Conservation (phyloP, 2,113 vertebrate species). For the Pholis gunnellus region DNA sequence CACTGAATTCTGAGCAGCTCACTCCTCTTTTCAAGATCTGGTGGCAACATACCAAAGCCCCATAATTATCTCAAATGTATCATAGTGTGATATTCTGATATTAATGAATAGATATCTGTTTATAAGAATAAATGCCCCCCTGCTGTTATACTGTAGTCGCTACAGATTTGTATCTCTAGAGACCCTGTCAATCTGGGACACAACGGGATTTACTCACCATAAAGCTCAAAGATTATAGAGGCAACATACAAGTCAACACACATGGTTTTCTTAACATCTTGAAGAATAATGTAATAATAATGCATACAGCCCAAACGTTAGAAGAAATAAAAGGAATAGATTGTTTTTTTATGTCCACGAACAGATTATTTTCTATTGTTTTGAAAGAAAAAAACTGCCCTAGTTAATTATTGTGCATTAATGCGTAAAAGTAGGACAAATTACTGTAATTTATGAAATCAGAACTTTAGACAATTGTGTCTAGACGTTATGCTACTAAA, state of each 20-base stretch:
- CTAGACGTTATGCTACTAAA: not conserved
- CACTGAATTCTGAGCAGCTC: conserved; percentile 69
- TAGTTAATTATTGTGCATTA: conserved; percentile 49
- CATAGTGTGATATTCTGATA: conserved; percentile 9
- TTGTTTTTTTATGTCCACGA: not conserved
- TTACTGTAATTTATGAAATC: conserved; percentile 28
- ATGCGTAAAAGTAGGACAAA: conserved; percentile 43
- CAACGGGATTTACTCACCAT: conserved; percentile 79
- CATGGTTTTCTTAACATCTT: not conserved
- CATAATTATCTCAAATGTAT: conserved; percentile 2
- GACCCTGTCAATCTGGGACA: conserved; percentile 84
- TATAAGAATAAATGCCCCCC: conserved; percentile 43
- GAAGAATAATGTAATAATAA: not conserved
- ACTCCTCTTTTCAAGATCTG: not conserved
- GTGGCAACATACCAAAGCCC: not conserved
- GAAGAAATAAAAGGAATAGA: not conserved
- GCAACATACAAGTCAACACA: conserved; percentile 71
- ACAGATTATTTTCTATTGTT: conserved; percentile 36
- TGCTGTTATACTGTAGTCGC: conserved; percentile 50
- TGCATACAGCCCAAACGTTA: not conserved
- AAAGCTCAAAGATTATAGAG: conserved; percentile 81
- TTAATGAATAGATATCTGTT: not conserved
- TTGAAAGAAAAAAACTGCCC: conserved; percentile 13
- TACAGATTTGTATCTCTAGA: conserved; percentile 28
- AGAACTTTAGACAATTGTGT: conserved; percentile 6